Conservation (phyloP, 2,888 invertebrate species). For the Sicus ferrugineus region DNA sequence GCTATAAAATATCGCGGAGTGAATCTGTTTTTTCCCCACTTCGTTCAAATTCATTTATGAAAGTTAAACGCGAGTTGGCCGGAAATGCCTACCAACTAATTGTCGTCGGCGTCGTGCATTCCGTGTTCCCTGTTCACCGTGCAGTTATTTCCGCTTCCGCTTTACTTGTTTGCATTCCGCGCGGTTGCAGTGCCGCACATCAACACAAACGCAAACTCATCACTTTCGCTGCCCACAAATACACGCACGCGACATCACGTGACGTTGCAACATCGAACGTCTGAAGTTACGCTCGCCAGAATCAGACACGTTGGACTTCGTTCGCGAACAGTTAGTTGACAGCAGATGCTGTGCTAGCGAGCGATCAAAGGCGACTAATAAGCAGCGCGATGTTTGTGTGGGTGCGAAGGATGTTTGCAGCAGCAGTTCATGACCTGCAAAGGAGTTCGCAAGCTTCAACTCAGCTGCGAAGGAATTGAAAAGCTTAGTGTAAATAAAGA, state of each 20-base stretch:
- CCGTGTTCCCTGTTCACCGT: background rate
- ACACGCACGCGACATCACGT: background rate
- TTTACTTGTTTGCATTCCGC: background rate
- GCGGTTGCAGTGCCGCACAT: no score
- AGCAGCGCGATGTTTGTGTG: constrained; percentile 10
- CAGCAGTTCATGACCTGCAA: background rate
- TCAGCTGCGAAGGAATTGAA: background rate
- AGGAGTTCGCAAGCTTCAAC: background rate
- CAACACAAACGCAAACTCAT: no score
- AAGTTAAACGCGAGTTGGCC: background rate
- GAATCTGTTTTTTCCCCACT: no score
- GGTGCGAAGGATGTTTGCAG: background rate
- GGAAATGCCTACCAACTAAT: background rate
- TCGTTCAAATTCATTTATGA: no score
- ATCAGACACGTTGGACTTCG: background rate
- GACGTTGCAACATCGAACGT: no score
- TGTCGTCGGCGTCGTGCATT: background rate
- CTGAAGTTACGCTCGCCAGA: background rate
- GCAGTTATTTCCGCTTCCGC: background rate
- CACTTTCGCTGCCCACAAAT: background rate
- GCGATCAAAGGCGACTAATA: constrained; percentile 19
- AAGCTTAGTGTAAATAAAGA: background rate
- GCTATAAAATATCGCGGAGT: no score
- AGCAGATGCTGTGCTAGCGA: constrained; percentile 6
- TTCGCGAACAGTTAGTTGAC: background rate